phyloP scores from a whole-genome alignment of 2,888 invertebrate species.

The Cerceris ruficornis region DNA sequence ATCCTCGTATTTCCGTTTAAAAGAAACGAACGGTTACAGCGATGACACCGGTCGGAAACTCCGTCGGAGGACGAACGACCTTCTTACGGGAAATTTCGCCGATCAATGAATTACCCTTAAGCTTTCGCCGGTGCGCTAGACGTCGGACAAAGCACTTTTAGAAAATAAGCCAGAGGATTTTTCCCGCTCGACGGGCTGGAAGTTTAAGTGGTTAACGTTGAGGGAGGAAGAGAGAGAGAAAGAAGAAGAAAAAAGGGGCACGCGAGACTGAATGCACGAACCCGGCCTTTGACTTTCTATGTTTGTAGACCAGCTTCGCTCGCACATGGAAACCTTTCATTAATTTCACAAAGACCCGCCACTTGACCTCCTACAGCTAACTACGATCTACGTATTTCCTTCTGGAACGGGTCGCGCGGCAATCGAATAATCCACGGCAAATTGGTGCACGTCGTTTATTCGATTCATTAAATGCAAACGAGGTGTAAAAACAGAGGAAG shows the following conservation, averaged over 20 bases:
- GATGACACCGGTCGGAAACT: not conserved
- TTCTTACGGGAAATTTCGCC: constrained; percentile 31
- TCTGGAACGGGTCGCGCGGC: constrained; percentile 1
- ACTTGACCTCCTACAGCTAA: constrained; percentile 61
- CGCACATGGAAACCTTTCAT: constrained; percentile 62
- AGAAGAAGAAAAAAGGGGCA: constrained; percentile 26
- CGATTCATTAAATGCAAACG: constrained; percentile 46
- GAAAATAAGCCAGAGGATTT: constrained; percentile 49
- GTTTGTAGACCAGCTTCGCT: constrained; percentile 49
- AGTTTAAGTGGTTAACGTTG: constrained; percentile 43
- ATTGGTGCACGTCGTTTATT: constrained; percentile 40
- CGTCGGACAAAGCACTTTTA: constrained; percentile 43
- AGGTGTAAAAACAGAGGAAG: constrained; percentile 25
- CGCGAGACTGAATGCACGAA: constrained; percentile 50
- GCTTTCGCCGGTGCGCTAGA: constrained; percentile 13
- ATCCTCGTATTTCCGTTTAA: not conserved
- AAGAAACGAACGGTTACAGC: not conserved
- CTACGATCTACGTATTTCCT: constrained; percentile 34
- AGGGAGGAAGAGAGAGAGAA: constrained; percentile 15
- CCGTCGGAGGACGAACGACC: constrained; percentile 2
- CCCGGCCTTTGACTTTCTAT: constrained; percentile 45
- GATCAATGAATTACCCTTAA: constrained; percentile 34
- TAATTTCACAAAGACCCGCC: constrained; percentile 63
- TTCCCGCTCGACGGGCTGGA: constrained; percentile 39
- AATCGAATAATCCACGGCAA: constrained; percentile 31